Evolutionary conservation across 1,140 invertebrate genomes (phyloP).

Genomic region (Gryon sp.): DNA sequence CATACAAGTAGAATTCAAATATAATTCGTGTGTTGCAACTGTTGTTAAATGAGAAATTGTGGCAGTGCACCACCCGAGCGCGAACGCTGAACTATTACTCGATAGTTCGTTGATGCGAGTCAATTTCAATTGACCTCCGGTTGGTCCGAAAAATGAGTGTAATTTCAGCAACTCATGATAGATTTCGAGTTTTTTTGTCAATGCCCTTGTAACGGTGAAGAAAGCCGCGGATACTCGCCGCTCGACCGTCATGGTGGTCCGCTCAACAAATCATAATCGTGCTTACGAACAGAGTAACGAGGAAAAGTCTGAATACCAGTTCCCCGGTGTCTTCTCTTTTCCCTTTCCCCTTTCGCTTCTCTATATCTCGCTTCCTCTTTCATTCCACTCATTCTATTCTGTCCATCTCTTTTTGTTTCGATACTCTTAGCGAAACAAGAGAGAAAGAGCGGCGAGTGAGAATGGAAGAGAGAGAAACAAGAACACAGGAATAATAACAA

Average conservation of each 20-base stretch:
- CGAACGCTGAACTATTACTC: neutral
- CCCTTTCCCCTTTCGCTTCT: no score
- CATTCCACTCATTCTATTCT: no score
- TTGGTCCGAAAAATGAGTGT: slow-evolving; percentile 53
- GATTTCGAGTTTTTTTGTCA: slow-evolving; percentile 53
- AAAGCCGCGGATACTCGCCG: slow-evolving; percentile 41
- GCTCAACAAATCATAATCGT: slow-evolving; percentile 77
- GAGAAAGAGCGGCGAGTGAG: slow-evolving; percentile 33
- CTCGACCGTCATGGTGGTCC: slow-evolving; percentile 72
- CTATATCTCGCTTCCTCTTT: no score
- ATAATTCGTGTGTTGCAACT: no score
- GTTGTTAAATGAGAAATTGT: neutral
- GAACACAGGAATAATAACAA: slow-evolving; percentile 42
- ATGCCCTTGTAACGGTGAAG: slow-evolving; percentile 26
- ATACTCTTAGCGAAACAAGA: slow-evolving; percentile 19
- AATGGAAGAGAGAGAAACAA: slow-evolving; percentile 51
- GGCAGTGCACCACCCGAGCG: neutral
- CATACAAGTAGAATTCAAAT: no score
- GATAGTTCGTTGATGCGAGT: slow-evolving; percentile 20
- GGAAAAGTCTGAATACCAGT: slow-evolving; percentile 68
- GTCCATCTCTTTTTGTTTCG: no score
- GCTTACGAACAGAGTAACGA: slow-evolving; percentile 73
- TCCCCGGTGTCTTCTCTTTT: slow-evolving; percentile 46
- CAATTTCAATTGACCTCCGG: slow-evolving; percentile 51
- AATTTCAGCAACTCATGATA: slow-evolving; percentile 51